Evolutionary conservation across 2,888 invertebrate species (phyloP), one percentile per base, ranked within the genome.

Genomic region (Eupelmus urozonus): DNA sequence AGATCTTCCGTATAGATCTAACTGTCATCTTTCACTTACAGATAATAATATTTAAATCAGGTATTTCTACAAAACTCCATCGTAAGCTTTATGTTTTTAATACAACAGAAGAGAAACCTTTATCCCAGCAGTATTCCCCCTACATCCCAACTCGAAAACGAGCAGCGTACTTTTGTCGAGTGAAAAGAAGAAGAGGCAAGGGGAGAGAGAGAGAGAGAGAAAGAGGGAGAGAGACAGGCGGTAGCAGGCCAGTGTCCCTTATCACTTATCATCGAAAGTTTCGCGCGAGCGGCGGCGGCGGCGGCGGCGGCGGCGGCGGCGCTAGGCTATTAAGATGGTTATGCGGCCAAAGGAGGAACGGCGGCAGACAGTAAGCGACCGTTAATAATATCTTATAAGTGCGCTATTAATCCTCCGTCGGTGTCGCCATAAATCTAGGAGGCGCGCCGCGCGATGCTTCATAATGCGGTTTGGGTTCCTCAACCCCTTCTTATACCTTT

Each of bases 361-460:
- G 42, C 29, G 29, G 45, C 62, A 83, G 83, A 81, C 82, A 81
- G 82, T 81, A 82, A 82, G 81, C 81, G 78, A 80, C 82, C 82
- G 84, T 83, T 83, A 83, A 83, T 84, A 84, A 83, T 82, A 84
- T 81, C 82, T 82, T 82, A 81, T 82, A 82, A 82, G 82, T 81
- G 82, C 81, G 79, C 83, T 82, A 84, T 83, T 83, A 84, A 84
- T 84, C 81, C 82, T 82, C 42, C 79, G 80, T 78, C 62, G 79
- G 75, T 82, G 82, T 84, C 82, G 72, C 77, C 79, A 84, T 84
- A 84, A 83, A 84, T 84, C 82, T 66, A 66, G 9, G 40, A 76
- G 57, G 67, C 62, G 67, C 63, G 45, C 16, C 13, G 16, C 45
- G 69, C 78, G 71, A 78, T 72, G 78, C 75, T 78, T 80, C 72